A percentile compares a stretch with the other conserved stretches of the same genome.
Evolutionary conservation across 2,888 invertebrate genomes (phyloP).

Genomic region (Synergus japonicus): DNA sequence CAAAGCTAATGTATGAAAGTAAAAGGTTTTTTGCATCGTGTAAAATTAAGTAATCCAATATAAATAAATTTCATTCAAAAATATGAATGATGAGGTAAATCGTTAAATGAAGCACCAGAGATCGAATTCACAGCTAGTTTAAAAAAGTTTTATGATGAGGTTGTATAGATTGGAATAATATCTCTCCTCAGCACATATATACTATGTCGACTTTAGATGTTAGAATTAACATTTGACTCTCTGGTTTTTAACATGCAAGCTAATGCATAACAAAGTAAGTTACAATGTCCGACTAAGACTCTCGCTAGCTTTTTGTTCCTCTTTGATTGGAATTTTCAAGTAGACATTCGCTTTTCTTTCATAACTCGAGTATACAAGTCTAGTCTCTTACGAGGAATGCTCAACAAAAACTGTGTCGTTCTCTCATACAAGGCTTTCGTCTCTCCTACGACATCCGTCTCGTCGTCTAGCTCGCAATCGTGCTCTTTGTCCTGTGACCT

Average conservation of each 20-base stretch:
- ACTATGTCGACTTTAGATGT: background rate
- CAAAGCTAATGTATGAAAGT: too few species aligned
- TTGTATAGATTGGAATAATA: too few species aligned
- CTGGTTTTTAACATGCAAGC: background rate
- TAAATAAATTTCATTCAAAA: too few species aligned
- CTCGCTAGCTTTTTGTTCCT: slow-evolving; percentile 16
- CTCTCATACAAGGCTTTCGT: slow-evolving; percentile 6
- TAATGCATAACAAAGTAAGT: background rate
- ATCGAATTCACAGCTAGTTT: too few species aligned
- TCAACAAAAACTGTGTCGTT: slow-evolving; percentile 26
- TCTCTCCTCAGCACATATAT: too few species aligned
- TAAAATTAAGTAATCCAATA: too few species aligned
- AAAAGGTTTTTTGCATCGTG: too few species aligned
- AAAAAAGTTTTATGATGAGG: too few species aligned
- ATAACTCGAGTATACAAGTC: slow-evolving; percentile 8
- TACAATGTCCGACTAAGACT: background rate
- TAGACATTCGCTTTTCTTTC: slow-evolving; percentile 34
- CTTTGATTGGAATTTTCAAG: slow-evolving; percentile 36
- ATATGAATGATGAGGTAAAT: too few species aligned
- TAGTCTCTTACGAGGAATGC: background rate
- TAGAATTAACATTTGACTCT: slow-evolving; percentile 4
- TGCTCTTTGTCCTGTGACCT: slow-evolving; percentile 65
- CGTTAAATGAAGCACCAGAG: too few species aligned
- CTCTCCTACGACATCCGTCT: slow-evolving; percentile 52
- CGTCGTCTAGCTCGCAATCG: slow-evolving; percentile 56